These are phyloP conservation scores for Rhadinocentrus ornatus DNA, from an alignment of 2,797 vertebrate genomes.

Conservation along the genomic window DNA sequence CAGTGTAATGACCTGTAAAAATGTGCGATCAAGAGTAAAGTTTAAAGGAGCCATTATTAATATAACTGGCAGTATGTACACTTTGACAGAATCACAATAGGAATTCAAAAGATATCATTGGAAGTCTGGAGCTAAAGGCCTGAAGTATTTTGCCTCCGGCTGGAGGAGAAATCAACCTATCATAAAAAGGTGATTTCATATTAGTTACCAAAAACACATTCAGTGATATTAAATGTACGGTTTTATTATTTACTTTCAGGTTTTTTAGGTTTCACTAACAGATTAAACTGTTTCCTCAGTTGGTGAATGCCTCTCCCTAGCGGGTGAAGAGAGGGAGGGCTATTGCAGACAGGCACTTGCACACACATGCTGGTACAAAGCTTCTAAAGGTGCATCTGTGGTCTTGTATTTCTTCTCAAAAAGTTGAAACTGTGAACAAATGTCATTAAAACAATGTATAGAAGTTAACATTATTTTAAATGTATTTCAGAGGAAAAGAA, in stretches of 20 bases:
- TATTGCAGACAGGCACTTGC: background rate
- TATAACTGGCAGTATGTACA: conserved; percentile 9
- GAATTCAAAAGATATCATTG: background rate
- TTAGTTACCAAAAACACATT: background rate
- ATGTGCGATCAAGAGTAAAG: background rate
- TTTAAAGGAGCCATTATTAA: background rate
- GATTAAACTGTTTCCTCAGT: background rate
- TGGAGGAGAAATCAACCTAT: background rate
- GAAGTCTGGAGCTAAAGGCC: conserved; percentile 1
- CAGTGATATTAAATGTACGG: background rate
- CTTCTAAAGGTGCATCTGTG: background rate
- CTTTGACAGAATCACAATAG: conserved; percentile 1
- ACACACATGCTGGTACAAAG: background rate
- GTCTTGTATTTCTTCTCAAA: background rate
- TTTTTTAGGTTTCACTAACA: background rate
- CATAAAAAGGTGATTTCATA: background rate
- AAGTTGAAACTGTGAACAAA: background rate
- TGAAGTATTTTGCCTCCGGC: conserved; percentile 5
- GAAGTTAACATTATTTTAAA: background rate
- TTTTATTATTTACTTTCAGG: background rate
- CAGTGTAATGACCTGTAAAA: background rate
- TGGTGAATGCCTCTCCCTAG: conserved; percentile 39
- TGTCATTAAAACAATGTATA: too few relatives aligned
- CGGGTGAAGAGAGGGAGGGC: conserved; percentile 26
- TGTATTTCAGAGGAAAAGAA: background rate